Percentiles rank a stretch among this genome's conserved stretches.
phyloP scores from a whole-genome alignment of 2,113 vertebrate genomes.

The Diphyllodes magnificus region DNA sequence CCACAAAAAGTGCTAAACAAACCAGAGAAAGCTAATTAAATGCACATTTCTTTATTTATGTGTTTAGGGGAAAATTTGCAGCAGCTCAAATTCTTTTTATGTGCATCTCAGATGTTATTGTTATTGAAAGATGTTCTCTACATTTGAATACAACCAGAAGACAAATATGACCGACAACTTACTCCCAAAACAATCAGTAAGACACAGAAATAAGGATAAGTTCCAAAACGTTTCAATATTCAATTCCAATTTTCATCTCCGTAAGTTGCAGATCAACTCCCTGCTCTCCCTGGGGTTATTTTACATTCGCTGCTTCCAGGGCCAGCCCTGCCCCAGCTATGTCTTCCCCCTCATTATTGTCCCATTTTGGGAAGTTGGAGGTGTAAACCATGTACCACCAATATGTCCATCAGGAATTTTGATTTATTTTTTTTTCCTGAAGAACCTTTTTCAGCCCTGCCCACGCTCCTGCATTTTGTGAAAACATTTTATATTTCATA shows the following conservation, averaged over 20 bases:
- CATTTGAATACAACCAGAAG: background rate
- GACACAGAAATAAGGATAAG: background rate
- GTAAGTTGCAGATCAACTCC: background rate
- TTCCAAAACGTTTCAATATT: background rate
- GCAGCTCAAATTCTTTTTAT: background rate
- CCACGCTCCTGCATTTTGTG: accelerated
- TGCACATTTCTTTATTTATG: background rate
- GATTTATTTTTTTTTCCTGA: background rate
- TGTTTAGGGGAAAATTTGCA: background rate
- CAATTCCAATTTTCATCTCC: background rate
- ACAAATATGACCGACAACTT: background rate
- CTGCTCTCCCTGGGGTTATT: background rate
- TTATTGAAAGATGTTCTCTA: background rate
- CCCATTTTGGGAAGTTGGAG: background rate
- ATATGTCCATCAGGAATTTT: background rate
- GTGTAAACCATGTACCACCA: background rate
- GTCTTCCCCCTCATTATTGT: background rate
- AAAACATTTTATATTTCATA: background rate
- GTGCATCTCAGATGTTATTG: background rate
- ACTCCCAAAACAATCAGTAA: background rate
- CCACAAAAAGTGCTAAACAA: background rate
- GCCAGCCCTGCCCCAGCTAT: background rate
- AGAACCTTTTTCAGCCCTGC: background rate
- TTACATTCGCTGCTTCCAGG: background rate
- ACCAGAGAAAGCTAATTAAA: background rate